Evolutionary conservation across 2,797 vertebrate species (phyloP).

Genomic region (Hippoglossus hippoglossus): DNA sequence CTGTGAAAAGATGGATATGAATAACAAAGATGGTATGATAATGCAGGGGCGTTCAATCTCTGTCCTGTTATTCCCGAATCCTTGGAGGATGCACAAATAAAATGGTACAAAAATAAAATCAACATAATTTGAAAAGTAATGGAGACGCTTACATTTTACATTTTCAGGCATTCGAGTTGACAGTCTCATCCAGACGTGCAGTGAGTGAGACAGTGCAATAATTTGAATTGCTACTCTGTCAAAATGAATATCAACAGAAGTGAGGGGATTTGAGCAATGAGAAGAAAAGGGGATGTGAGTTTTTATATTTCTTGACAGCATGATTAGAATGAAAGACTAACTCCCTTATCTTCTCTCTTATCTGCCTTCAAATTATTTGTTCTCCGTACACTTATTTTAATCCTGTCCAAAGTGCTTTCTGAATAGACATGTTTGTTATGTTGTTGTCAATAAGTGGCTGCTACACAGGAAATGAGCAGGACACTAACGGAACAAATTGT

Average conservation of each 20-base stretch:
- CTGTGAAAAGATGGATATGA: conserved; percentile 61
- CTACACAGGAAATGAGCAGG: conserved; percentile 49
- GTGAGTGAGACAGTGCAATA: conserved; percentile 16
- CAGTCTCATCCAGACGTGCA: conserved; percentile 15
- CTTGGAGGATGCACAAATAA: conserved; percentile 29
- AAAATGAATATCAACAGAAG: conserved; percentile 30
- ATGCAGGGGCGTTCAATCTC: conserved; percentile 44
- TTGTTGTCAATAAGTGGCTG: conserved; percentile 32
- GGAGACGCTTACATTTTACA: conserved; percentile 24
- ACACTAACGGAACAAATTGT: conserved; percentile 49
- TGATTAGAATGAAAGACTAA: conserved; percentile 32
- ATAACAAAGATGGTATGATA: conserved; percentile 60
- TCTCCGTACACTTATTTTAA: conserved; percentile 32
- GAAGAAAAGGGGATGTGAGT: background rate
- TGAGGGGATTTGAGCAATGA: conserved; percentile 22
- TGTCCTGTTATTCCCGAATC: conserved; percentile 40
- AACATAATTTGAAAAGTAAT: conserved; percentile 38
- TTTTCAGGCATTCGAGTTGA: conserved; percentile 20
- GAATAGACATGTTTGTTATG: conserved; percentile 34
- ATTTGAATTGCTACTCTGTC: conserved; percentile 39
- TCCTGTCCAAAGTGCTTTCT: conserved; percentile 24
- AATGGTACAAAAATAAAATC: conserved; percentile 47
- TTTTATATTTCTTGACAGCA: conserved; percentile 4
- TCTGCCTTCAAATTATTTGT: conserved; percentile 47
- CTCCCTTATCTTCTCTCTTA: conserved; percentile 24